phyloP scores from a whole-genome alignment of 2,888 invertebrate genomes.

The Allolobophora icterica region DNA sequence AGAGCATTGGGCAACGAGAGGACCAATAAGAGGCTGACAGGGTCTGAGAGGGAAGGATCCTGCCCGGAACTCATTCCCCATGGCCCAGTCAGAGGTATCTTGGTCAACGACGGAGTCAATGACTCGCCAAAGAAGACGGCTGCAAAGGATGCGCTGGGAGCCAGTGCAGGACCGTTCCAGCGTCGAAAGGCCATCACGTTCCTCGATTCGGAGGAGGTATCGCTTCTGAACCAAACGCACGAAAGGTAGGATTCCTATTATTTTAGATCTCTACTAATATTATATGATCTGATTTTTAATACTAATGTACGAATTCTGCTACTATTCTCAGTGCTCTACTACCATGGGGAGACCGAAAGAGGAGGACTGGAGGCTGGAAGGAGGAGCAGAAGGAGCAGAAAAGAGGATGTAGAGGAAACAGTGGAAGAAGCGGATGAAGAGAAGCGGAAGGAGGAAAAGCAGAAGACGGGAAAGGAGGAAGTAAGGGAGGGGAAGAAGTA shows the following conservation, averaged over 20 bases:
- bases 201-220: neutral
- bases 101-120: neutral
- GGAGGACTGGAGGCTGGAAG: no score
- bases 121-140: slow-evolving; percentile 2
- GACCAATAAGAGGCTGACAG: neutral
- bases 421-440: no score
- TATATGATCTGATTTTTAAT: neutral
- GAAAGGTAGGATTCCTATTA: neutral
- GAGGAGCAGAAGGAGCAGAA: no score
- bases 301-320: neutral
- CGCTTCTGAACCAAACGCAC: slow-evolving; percentile 23
- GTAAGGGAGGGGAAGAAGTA: no score
- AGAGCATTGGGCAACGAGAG: neutral
- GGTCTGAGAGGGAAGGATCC: neutral
- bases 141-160: neutral
- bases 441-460: no score
- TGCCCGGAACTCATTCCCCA: neutral
- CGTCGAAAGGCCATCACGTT: slow-evolving; percentile 34
- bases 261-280: neutral
- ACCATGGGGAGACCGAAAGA: no score
- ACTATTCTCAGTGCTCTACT: neutral
- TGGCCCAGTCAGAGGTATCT: neutral
- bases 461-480: no score
- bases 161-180: slow-evolving; percentile 27
- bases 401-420: no score